A percentile compares a stretch with the other conserved stretches of the same genome.
Conservation (phyloP, 2,888 invertebrate genomes). For the Pristionchus exspectatus region DNA sequence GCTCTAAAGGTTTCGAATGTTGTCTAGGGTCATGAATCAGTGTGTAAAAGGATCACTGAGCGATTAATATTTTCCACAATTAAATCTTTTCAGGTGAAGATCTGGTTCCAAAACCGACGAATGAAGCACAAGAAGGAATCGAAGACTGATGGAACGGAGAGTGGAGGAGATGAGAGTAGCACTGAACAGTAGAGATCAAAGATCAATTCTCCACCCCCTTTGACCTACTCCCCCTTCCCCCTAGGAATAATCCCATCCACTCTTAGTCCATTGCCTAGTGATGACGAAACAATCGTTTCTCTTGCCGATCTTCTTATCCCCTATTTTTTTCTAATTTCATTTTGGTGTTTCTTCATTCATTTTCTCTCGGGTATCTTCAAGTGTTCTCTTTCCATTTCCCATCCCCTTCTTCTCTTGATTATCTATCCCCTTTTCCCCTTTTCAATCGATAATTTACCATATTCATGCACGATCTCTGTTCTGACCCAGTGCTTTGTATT, state of each 20-base stretch:
- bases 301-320: constrained; percentile 26
- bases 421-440: background rate
- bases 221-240: background rate
- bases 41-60: background rate
- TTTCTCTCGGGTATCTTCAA: constrained; percentile 24
- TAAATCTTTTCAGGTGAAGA: constrained; percentile 73
- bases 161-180: constrained; percentile 66
- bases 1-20: background rate
- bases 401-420: constrained; percentile 14
- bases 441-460: constrained; percentile 37
- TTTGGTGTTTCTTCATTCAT: constrained; percentile 21
- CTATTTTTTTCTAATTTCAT: background rate
- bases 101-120: constrained; percentile 78
- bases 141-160: constrained; percentile 69
- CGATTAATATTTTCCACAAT: background rate
- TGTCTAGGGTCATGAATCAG: background rate
- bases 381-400: constrained; percentile 48
- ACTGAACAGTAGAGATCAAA: constrained; percentile 59
- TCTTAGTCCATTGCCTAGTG: constrained; percentile 47
- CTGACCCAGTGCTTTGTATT: constrained; percentile 16
- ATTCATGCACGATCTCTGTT: constrained; percentile 46
- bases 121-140: constrained; percentile 78
- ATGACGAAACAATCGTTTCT: constrained; percentile 13
- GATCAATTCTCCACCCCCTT: constrained; percentile 1
- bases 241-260: background rate